Evolutionary conservation across 2,888 invertebrate species (phyloP).

Genomic region (Platycheirus albimanus): DNA sequence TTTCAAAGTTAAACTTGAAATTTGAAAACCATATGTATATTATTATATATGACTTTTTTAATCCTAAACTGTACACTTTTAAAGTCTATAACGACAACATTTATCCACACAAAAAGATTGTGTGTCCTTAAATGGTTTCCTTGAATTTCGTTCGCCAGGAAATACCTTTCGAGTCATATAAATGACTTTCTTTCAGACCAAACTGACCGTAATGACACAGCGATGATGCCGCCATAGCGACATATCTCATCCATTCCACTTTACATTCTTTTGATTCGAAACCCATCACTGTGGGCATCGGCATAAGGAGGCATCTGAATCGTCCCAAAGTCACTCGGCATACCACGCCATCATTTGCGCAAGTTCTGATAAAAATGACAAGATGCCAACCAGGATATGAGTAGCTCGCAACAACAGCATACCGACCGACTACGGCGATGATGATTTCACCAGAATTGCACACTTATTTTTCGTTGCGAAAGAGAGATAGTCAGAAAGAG

Average conservation of each 20-base stretch:
- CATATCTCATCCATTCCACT: slow-evolving; percentile 59
- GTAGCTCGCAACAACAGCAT: slow-evolving; percentile 43
- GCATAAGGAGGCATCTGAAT: slow-evolving; percentile 32
- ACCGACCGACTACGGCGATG: slow-evolving; percentile 13
- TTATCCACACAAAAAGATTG: background rate
- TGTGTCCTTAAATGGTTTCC: slow-evolving; percentile 38
- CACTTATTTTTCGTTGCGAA: background rate
- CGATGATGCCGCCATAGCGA: slow-evolving; percentile 39
- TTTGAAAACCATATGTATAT: too few species aligned
- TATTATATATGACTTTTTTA: too few species aligned
- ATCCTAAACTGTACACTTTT: too few species aligned
- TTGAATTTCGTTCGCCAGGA: slow-evolving; percentile 50
- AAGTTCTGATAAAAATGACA: slow-evolving; percentile 71
- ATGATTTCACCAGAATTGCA: slow-evolving; percentile 61
- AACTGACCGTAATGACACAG: slow-evolving; percentile 28
- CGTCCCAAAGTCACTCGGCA: slow-evolving; percentile 40
- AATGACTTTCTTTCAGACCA: slow-evolving; percentile 6
- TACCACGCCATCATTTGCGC: slow-evolving; percentile 59
- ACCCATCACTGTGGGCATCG: slow-evolving; percentile 20
- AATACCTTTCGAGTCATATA: slow-evolving; percentile 44
- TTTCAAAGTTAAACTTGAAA: too few species aligned
- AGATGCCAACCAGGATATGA: slow-evolving; percentile 61
- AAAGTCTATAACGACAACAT: too few species aligned
- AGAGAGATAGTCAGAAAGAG: too few species aligned
- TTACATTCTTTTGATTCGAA: slow-evolving; percentile 60